Base-by-base conservation (phyloP, 2,888 invertebrate genomes). In the Metallyticus violacea region DNA sequence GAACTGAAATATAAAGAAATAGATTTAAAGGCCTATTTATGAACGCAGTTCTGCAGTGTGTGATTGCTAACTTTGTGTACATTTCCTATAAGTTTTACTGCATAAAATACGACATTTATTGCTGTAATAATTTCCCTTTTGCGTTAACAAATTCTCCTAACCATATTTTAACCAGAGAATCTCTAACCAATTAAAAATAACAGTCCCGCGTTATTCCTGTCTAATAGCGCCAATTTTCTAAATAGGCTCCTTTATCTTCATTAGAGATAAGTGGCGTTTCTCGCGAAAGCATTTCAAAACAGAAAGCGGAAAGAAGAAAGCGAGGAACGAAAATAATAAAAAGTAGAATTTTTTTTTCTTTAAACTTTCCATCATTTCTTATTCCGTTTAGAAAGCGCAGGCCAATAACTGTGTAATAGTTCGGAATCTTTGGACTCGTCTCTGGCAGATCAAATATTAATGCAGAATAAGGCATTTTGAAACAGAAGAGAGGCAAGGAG, bases 331-430 rank as follows among this genome's bases (percentile, higher is more conserved):
- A 80, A 28, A 27, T 27, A 27, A 28, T 80, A 80, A 80, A 28
- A 27, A 27, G 26, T 9, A 7, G 25, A 25, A 76, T 76, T 62
- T 40, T 76, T 62, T 40, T 62, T 82, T 82, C 62, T 82, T 82
- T 30, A 82, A 82, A 82, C 76, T 82, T 82, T 9, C 76, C 76
- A 78, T 87, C 87, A 88, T 88, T 87, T 86, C 79, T 85, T 85
- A 88, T 88, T 88, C 88, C 85, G 87, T 88, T 88, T 88, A 84
- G 82, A 88, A 84, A 81, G 82, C 80, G 81, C 62, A 77, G 86
- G 77, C 85, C 87, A 87, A 88, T 88, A 88, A 86, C 88, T 85
- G 86, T 87, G 86, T 86, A 87, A 88, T 88, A 86, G 88, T 88
- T 87, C 86, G 29, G 87, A 86, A 86, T 87, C 87, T 85, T 86